Base-by-base conservation (phyloP, 2,113 vertebrate genomes). In the Lepus timidus region DNA sequence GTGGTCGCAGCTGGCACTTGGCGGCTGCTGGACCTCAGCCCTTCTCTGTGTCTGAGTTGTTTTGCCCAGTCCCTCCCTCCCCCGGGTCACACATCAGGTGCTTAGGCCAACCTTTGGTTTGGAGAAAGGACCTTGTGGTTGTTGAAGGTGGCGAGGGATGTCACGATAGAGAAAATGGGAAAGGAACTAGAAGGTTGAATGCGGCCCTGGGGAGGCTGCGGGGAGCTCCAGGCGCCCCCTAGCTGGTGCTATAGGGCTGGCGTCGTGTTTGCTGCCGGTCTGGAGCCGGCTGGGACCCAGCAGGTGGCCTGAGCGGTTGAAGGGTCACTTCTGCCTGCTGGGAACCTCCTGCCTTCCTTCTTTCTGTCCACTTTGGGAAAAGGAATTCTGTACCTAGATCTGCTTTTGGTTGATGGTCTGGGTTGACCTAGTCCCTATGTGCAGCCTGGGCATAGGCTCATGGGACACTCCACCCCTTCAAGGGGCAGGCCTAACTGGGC, bases 121-220 rank as follows among this genome's bases (percentile, higher is more conserved):
- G 55, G 90, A 78, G 82, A 62, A 88, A 76, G 65, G 68, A 55
- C 31, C 85, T 85, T 68, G 11, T 81, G 9, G 29, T 86, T 73
- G 51, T 36, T 76, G 62, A 78, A 92, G 44, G 74, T 70, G 67
- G 74, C 68, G 58, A 84, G 87, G 71, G 33, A 84, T 22, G 23
- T n/a, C 70, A 71, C 84, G 85, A 55, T 23, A 4, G 62, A 70
- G 55, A 39, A 51, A 25, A 44, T 1, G 19, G 62, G 5, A 19
- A 82, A 12, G 19, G 13, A 12, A 8, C 27, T 19, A 4, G 29
- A 49, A 44, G 68, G 68, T 68, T 23, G 13, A 22, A 19, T n/a
- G 3, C 1, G 19, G 19, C 17, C 0, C 0, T 12, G 33, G 78
- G 8, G 39, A 75, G 52, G 3, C 6, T 29, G 68, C 7, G 8